phyloP scores from a whole-genome alignment of 2,113 vertebrate species.

The Thomomys bottae region DNA sequence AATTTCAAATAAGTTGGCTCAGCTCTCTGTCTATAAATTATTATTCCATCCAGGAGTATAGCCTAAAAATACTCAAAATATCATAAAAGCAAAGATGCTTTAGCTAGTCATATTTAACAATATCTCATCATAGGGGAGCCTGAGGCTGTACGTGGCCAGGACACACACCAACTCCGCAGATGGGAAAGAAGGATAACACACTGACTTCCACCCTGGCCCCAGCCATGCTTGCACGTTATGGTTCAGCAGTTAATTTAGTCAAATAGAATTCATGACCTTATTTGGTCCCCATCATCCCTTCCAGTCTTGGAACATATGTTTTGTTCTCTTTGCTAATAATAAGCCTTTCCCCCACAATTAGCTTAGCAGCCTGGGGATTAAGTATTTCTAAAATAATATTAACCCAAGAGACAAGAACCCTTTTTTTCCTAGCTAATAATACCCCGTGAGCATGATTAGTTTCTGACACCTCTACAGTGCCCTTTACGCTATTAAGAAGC shows the following conservation, averaged over 20 bases:
- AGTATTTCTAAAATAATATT: conserved; percentile 74
- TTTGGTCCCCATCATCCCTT: conserved; percentile 23
- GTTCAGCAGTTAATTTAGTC: conserved; percentile 58
- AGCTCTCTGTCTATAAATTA: conserved; percentile 64
- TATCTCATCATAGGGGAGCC: conserved; percentile 35
- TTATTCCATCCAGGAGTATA: conserved; percentile 52
- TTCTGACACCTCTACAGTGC: conserved; percentile 3
- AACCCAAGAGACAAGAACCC: conserved; percentile 62
- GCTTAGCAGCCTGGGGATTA: conserved; percentile 62
- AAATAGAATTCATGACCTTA: conserved; percentile 74
- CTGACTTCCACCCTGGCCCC: conserved; percentile 56
- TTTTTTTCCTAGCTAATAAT: conserved; percentile 32
- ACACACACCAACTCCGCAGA: conserved; percentile 18
- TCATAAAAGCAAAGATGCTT: conserved; percentile 62
- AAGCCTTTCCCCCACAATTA: conserved; percentile 72
- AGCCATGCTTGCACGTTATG: background rate
- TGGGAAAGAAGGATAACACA: conserved; percentile 27
- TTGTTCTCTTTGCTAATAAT: conserved; percentile 69
- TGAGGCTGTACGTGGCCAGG: conserved; percentile 41
- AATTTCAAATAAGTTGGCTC: conserved; percentile 65
- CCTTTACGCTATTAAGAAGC: conserved; percentile 34
- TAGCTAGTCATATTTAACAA: conserved; percentile 68
- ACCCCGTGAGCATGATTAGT: conserved; percentile 30
- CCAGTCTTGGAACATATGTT: conserved; percentile 55
- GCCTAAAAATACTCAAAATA: conserved; percentile 62